Base-by-base conservation (phyloP, 2,113 vertebrate genomes). In the Actenoides hombroni region DNA sequence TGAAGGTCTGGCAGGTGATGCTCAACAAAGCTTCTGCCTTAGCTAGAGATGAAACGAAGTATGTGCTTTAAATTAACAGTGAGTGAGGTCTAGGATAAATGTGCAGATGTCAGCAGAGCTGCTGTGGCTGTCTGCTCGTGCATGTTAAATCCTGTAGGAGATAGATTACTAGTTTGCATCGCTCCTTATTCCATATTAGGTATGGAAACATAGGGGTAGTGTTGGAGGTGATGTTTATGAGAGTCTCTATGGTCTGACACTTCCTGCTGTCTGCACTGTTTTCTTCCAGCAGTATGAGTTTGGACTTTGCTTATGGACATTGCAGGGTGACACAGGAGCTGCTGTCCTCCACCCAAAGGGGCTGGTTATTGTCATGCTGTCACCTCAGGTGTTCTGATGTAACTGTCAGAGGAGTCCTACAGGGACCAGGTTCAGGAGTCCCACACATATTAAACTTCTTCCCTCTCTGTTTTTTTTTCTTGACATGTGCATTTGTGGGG, bases 381-480 rank as follows among this genome's bases (percentile, higher is more conserved):
- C 35, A 33, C 20, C 20, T 76, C 0, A 0, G 2, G 13, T 39
- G 31, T 67, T 67, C 59, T 33, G 46, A 23, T 24, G 6, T 71
- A 37, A 18, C 42, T 39, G 40, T 26, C 1, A 0, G 10, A 64
- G 13, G 8, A 73, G 14, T 59, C 1, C 0, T 5, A 5, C 13
- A 78, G 48, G 54, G n/a, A 44, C 40, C 65, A 64, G 25, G 7
- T 37, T 63, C 42, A 48, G 69, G 48, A 54, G 25, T 64, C 49
- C 13, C 37, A 17, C 2, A 0, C 2, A 10, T 24, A 65, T 80
- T 48, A 10, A 63, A 56, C 40, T 40, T 44, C 16, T 61, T 67
- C 37, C 16, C 21, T 53, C 15, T 77, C 20, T 46, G 19, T 46
- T 25, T 51, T 51, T 51, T 51, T 93, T 14, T 13, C 54, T 77